These are phyloP conservation scores for Drosophila lacteicornis DNA, from an alignment of 1,140 invertebrate genomes.

Conservation along the genomic window DNA sequence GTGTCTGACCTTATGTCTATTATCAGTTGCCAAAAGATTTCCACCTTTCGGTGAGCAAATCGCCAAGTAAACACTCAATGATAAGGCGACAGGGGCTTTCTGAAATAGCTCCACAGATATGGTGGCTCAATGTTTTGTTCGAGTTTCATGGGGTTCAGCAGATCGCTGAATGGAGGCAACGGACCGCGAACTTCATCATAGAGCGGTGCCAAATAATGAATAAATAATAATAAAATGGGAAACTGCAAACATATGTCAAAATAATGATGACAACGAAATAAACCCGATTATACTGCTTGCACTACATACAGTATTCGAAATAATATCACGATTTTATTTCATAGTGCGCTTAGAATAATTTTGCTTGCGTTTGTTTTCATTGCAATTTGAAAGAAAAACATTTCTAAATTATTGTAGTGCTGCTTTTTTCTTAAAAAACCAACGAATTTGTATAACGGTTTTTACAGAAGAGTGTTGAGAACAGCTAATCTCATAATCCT, in stretches of 20 bases:
- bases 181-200: slow-evolving; percentile 26
- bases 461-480: too few species aligned
- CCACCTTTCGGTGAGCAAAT: slow-evolving; percentile 37
- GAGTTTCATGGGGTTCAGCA: slow-evolving; percentile 2
- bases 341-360: not conserved
- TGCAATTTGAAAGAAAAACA: too few species aligned
- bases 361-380: not conserved
- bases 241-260: slow-evolving; percentile 44
- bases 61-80: slow-evolving; percentile 30
- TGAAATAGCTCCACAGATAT: slow-evolving; percentile 23
- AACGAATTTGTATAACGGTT: too few species aligned
- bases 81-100: slow-evolving; percentile 24
- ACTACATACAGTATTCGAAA: not conserved
- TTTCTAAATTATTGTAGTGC: not conserved
- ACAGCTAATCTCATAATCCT: too few species aligned
- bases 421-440: too few species aligned
- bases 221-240: slow-evolving; percentile 34
- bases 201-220: slow-evolving; percentile 18
- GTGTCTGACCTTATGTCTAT: slow-evolving; percentile 9
- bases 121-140: slow-evolving; percentile 11
- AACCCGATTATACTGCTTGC: slow-evolving; percentile 21
- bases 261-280: slow-evolving; percentile 54
- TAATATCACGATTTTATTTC: not conserved
- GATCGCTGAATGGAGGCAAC: slow-evolving; percentile 20
- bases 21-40: slow-evolving; percentile 41